Evolutionary conservation across 2,797 vertebrate species (phyloP).

Genomic region (Tangara arthus): DNA sequence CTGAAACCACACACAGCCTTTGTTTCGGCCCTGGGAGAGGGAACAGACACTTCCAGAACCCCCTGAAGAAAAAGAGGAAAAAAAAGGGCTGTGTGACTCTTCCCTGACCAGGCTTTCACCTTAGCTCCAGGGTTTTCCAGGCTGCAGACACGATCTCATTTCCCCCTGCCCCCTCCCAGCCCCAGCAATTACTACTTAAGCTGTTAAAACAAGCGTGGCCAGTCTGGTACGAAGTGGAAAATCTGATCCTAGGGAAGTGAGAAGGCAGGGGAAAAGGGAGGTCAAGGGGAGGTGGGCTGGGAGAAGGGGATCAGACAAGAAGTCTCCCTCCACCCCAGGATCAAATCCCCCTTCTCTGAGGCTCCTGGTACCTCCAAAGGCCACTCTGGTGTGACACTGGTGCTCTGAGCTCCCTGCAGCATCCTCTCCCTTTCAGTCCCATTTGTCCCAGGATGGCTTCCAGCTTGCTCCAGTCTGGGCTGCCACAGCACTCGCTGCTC

Average conservation of each 20-base stretch:
- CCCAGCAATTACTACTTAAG: conserved; percentile 37
- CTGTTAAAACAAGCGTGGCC: conserved; percentile 66
- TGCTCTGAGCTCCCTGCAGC: not conserved
- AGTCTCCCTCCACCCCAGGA: not conserved
- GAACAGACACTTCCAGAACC: conserved; percentile 19
- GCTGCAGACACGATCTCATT: conserved; percentile 51
- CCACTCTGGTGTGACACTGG: not conserved
- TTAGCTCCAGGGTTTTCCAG: conserved; percentile 33
- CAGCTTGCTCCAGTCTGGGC: not conserved
- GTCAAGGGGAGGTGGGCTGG: conserved; percentile 30
- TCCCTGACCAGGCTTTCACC: conserved; percentile 58
- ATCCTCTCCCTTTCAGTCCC: not conserved
- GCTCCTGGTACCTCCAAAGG: not conserved
- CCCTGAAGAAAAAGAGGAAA: not conserved
- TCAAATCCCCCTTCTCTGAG: not conserved
- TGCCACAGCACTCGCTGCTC: accelerated
- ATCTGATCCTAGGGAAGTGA: conserved; percentile 41
- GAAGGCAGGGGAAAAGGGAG: conserved; percentile 19
- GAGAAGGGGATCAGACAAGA: not conserved
- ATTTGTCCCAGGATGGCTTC: not conserved
- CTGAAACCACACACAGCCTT: conserved; percentile 65
- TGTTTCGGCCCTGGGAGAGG: not conserved
- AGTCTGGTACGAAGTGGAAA: conserved; percentile 60
- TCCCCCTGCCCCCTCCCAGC: conserved; percentile 30
- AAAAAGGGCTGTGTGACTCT: not conserved